A percentile compares a stretch with the other conserved stretches of the same genome.
phyloP scores from a whole-genome alignment of 2,888 invertebrate species.

The Epinotia ramella region DNA sequence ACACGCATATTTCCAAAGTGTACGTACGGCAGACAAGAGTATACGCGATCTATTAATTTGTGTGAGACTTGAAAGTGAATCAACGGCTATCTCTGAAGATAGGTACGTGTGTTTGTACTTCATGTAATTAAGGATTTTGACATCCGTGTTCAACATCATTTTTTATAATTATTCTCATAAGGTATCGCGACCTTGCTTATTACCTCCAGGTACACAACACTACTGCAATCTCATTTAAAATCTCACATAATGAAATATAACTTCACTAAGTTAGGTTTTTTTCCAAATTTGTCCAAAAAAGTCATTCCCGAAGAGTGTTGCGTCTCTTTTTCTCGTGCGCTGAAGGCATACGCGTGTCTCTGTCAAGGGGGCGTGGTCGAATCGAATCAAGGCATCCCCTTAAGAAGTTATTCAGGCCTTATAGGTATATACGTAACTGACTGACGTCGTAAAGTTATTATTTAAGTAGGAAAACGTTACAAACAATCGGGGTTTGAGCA shows the following conservation, averaged over 20 bases:
- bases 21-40: neutral
- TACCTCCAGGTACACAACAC: too few species aligned
- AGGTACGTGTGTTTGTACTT: neutral
- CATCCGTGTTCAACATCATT: neutral
- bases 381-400: too few species aligned
- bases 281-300: too few species aligned
- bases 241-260: too few species aligned
- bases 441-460: constrained; percentile 8
- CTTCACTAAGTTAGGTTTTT: too few species aligned
- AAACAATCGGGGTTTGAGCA: neutral
- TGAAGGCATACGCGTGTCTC: too few species aligned
- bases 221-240: too few species aligned
- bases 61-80: constrained; percentile 1
- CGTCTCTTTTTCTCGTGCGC: too few species aligned
- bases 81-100: neutral
- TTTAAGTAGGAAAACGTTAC: constrained; percentile 7
- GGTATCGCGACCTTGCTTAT: too few species aligned
- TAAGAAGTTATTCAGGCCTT: too few species aligned
- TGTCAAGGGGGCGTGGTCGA: too few species aligned
- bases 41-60: neutral
- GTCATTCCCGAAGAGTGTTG: too few species aligned
- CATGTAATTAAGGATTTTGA: neutral
- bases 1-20: neutral
- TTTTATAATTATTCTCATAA: neutral
- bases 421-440: neutral